Percentiles rank a stretch among this genome's conserved stretches.
Conservation (phyloP, 53 echinoderm and acorn worm genomes). For the Mesocentrotus franciscanus region DNA sequence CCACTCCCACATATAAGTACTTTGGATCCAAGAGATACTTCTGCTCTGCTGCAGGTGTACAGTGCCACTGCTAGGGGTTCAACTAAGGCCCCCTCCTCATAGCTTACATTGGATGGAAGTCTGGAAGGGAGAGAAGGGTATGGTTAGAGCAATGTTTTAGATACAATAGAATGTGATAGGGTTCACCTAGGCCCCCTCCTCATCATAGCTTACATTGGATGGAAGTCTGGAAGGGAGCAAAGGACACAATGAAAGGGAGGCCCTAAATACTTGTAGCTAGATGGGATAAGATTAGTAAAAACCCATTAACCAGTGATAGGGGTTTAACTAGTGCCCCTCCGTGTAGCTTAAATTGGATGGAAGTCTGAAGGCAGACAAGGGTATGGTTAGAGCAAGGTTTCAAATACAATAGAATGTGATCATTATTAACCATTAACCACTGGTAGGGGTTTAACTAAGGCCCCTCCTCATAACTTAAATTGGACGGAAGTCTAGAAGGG, state of each 20-base stretch:
- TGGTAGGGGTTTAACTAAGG: conserved; percentile 72
- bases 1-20: conserved; percentile 77
- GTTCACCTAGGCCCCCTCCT: conserved; percentile 71
- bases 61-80: conserved; percentile 77
- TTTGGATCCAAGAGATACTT: conserved; percentile 56
- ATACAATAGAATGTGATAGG: neutral
- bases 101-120: conserved; percentile 72
- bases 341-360: conserved; percentile 58
- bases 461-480: conserved; percentile 75
- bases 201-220: conserved; percentile 70
- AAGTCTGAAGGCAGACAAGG: conserved; percentile 54
- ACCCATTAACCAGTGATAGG: too few relatives aligned
- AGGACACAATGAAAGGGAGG: too few relatives aligned
- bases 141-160: too few relatives aligned
- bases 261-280: too few relatives aligned
- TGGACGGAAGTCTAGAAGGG: conserved; percentile 60
- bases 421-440: too few relatives aligned
- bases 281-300: too few relatives aligned
- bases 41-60: conserved; percentile 74
- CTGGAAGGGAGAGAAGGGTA: conserved; percentile 3
- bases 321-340: too few relatives aligned
- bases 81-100: conserved; percentile 73
- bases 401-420: too few relatives aligned
- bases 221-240: conserved; percentile 58
- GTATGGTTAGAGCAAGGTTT: too few relatives aligned